phyloP scores from a whole-genome alignment of 2,888 invertebrate genomes.

The Plagodis dolabraria region DNA sequence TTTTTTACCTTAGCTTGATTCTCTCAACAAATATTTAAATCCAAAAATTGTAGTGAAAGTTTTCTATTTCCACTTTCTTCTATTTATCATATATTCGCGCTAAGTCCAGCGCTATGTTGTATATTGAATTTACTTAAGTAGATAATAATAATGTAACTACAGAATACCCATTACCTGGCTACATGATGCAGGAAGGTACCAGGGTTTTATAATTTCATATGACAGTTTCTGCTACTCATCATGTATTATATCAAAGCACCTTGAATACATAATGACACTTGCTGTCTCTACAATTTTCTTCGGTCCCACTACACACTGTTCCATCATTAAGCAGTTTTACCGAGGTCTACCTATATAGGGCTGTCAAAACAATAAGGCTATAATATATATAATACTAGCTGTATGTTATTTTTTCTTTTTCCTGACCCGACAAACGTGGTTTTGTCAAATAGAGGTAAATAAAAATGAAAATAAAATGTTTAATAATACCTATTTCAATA shows the following conservation, averaged over 20 bases:
- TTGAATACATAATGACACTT: conserved; percentile 32
- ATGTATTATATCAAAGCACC: conserved; percentile 18
- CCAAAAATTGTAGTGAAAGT: too few relatives aligned
- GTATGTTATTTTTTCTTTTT: too few relatives aligned
- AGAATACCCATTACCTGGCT: neutral
- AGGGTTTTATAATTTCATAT: conserved; percentile 2
- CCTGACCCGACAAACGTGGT: too few relatives aligned
- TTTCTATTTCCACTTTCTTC: too few relatives aligned
- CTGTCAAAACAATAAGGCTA: neutral
- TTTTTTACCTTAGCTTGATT: too few relatives aligned
- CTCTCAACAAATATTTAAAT: too few relatives aligned
- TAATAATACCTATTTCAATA: too few relatives aligned
- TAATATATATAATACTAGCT: neutral
- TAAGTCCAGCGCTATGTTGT: too few relatives aligned
- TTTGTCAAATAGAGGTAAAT: too few relatives aligned
- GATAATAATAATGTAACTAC: neutral
- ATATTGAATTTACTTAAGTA: too few relatives aligned
- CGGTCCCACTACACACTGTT: conserved; percentile 40
- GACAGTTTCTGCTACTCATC: conserved; percentile 21
- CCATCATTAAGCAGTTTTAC: conserved; percentile 34
- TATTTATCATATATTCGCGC: too few relatives aligned
- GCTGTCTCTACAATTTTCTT: conserved; percentile 26
- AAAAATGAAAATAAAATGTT: too few relatives aligned
- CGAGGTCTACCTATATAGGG: conserved; percentile 13
- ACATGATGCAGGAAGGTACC: neutral